Conservation (phyloP, 2,113 vertebrate species). For the Rissa tridactyla region DNA sequence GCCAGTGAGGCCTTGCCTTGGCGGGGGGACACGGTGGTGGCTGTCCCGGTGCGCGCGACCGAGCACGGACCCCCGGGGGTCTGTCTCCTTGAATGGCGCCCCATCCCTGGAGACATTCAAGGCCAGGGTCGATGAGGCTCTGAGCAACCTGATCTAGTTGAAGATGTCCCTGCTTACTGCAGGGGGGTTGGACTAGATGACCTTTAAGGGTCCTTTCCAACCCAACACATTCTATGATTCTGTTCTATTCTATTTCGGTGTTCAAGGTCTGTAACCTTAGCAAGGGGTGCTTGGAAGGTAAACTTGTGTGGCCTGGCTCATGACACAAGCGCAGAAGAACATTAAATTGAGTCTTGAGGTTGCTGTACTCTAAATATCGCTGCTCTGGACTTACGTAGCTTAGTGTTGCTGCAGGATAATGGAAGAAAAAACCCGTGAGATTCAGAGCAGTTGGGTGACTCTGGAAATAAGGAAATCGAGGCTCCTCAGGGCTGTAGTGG, state of each 20-base stretch:
- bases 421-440: accelerated
- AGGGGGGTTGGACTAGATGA: too few relatives aligned
- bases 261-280: accelerated
- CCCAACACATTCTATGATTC: too few relatives aligned
- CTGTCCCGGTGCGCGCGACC: not conserved
- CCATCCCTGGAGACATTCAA: too few relatives aligned
- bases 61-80: not conserved
- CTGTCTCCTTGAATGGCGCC: too few relatives aligned
- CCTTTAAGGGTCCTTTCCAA: too few relatives aligned
- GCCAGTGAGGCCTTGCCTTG: not conserved
- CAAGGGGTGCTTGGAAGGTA: not conserved
- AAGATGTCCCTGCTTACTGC: too few relatives aligned
- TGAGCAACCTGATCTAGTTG: too few relatives aligned
- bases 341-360: not conserved
- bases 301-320: accelerated
- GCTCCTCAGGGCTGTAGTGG: accelerated
- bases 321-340: too few relatives aligned
- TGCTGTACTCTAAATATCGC: not conserved
- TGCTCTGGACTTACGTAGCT: not conserved
- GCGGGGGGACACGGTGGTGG: not conserved
- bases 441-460: not conserved
- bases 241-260: too few relatives aligned
- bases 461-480: not conserved
- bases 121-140: too few relatives aligned
- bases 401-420: not conserved